Evolutionary conservation across 1,140 invertebrate genomes (phyloP).

Genomic region (Phymorhynchus buccinoides): DNA sequence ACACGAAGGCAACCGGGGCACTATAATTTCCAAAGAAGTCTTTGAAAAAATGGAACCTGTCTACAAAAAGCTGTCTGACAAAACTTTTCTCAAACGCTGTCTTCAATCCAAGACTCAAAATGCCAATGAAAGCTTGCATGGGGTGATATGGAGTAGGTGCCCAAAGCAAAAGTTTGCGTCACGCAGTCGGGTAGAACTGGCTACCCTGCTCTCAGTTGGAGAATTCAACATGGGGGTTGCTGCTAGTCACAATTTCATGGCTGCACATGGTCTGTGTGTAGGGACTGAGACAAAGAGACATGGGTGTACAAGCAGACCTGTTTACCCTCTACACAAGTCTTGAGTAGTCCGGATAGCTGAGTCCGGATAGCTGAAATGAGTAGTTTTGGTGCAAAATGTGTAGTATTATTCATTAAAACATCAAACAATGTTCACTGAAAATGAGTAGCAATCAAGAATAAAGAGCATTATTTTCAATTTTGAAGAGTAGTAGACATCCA

Average conservation of each 20-base stretch:
- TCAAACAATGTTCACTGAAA: too few species aligned
- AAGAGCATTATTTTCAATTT: too few species aligned
- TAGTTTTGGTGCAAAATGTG: too few species aligned
- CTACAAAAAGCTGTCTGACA: neutral
- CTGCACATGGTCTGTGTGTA: neutral
- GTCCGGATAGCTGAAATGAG: too few species aligned
- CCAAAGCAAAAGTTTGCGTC: conserved; percentile 31
- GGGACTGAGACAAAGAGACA: neutral
- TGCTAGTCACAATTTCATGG: conserved; percentile 12
- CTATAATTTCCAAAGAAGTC: neutral
- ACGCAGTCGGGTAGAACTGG: neutral
- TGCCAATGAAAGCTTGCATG: conserved; percentile 25
- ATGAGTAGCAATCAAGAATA: too few species aligned
- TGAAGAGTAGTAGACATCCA: too few species aligned
- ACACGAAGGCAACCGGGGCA: neutral
- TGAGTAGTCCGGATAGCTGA: too few species aligned
- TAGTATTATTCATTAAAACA: too few species aligned
- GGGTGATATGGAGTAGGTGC: conserved; percentile 28
- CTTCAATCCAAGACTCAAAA: conserved; percentile 22
- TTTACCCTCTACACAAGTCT: too few species aligned
- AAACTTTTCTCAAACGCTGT: conserved; percentile 4
- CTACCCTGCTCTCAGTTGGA: neutral
- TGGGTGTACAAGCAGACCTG: too few species aligned
- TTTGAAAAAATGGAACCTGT: neutral
- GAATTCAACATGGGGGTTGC: conserved; percentile 25